Base-by-base conservation (phyloP, 1,140 invertebrate species). In the Leptopilina clavipes region DNA sequence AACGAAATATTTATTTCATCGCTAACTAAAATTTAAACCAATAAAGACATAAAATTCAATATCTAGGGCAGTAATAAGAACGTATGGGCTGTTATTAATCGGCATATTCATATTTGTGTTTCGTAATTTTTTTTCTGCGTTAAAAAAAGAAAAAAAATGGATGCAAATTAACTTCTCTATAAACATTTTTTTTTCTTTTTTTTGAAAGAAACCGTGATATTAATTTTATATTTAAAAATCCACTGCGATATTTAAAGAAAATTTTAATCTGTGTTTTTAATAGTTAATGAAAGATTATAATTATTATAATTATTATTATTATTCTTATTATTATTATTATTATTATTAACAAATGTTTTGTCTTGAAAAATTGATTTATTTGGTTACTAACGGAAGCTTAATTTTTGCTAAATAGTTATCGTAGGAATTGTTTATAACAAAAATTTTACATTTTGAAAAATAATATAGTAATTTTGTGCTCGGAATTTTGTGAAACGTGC, bases 71-170 rank as follows among this genome's bases (percentile, higher is more conserved):
- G 19, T 65, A 14, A 59, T 10, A 31, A 37, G 59, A 65, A 65
- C 59, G 59, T 37, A 65, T 65, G 59, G 59, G 59, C 59, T 65
- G 12, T 65, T 65, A 65, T 65, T 31, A 65, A 31, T 37, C 22
- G 59, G 59, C 59, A 37, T 65, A 31, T 65, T 22, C 59, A 65
- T n/a, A 19, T 22, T 22, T 22, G 17, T 14, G 8, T 65, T 37
- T 31, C 59, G 59, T 65, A 3, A 11, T 1, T n/a, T n/a, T 12
- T 65, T 12, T 31, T 31, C 7, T 25, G 25, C n/a, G n/a, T 65
- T 31, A 1, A 11, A 31, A 31, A n/a, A 65, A 22, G 11, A 59
- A 59, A 52, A 52, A n/a, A 52, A 40, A 40, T 40, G 37, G 37
- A 18, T 7, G 54, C 54, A 59, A 18, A 22, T 59, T 59, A 18